A percentile compares a stretch with the other conserved stretches of the same genome.
Conservation (phyloP, 2,888 invertebrate species). For the Priocnemis perturbator region DNA sequence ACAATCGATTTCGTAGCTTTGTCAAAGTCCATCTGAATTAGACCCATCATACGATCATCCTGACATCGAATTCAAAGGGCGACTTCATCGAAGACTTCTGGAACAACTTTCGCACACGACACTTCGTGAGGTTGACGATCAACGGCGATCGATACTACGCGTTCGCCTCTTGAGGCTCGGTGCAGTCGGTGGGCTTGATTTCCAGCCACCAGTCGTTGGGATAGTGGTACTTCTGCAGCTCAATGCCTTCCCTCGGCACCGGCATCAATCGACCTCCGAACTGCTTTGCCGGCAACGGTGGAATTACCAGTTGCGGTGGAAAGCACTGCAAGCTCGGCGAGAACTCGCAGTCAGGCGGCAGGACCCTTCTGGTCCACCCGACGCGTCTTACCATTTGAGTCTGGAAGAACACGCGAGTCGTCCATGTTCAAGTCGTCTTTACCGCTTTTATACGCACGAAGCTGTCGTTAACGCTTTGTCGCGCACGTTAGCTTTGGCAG, state of each 20-base stretch:
- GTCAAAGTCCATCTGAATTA: too few relatives aligned
- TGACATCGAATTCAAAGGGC: too few relatives aligned
- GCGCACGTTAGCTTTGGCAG: too few relatives aligned
- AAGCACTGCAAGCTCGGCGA: slow-evolving; percentile 77
- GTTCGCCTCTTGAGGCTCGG: slow-evolving; percentile 57
- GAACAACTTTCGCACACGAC: too few relatives aligned
- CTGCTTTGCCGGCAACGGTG: slow-evolving; percentile 75
- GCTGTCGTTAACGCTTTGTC: not conserved
- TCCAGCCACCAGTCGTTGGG: slow-evolving; percentile 79
- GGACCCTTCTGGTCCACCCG: slow-evolving; percentile 77
- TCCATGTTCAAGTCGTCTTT: not conserved
- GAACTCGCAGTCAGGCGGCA: slow-evolving; percentile 77
- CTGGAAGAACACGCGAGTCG: slow-evolving; percentile 52
- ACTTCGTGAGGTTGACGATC: too few relatives aligned
- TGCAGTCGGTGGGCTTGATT: slow-evolving; percentile 74
- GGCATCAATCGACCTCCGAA: slow-evolving; percentile 76
- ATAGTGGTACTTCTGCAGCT: slow-evolving; percentile 79
- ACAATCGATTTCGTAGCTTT: too few relatives aligned
- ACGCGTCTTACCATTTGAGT: slow-evolving; percentile 76
- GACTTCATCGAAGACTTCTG: too few relatives aligned
- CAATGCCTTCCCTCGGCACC: slow-evolving; percentile 78
- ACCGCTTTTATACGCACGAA: not conserved
- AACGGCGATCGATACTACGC: slow-evolving; percentile 45
- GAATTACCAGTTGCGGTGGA: slow-evolving; percentile 75
- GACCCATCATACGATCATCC: too few relatives aligned